Evolutionary conservation across 2,797 vertebrate genomes (phyloP).

Genomic region (Eleutherodactylus coqui): DNA sequence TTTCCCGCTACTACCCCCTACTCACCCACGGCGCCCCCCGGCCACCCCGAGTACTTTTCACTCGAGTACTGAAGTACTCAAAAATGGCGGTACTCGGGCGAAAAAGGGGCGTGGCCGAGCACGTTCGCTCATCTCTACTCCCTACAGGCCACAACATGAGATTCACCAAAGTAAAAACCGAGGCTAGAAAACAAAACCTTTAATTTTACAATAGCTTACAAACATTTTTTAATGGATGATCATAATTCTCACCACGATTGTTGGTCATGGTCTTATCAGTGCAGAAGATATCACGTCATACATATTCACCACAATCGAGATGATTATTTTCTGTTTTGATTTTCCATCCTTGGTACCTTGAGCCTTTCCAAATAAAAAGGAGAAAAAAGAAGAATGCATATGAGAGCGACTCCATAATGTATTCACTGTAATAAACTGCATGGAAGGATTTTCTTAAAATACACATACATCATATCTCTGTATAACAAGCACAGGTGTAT

Average conservation of each 20-base stretch:
- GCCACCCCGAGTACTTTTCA: no score
- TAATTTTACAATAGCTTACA: slow-evolving; percentile 56
- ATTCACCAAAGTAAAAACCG: not conserved
- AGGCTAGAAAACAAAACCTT: slow-evolving; percentile 39
- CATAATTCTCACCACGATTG: not conserved
- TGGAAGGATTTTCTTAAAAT: no score
- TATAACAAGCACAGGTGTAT: no score
- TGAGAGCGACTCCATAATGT: not conserved
- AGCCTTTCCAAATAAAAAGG: slow-evolving; percentile 76
- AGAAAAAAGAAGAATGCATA: rapidly evolving
- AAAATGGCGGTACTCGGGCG: no score
- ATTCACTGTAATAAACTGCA: not conserved
- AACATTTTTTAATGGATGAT: not conserved
- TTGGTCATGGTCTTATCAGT: not conserved
- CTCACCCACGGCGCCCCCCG: no score
- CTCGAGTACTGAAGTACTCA: no score
- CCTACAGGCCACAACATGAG: no score
- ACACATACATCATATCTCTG: no score
- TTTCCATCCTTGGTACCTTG: slow-evolving; percentile 93
- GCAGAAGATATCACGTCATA: slow-evolving; percentile 71
- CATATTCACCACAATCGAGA: slow-evolving; percentile 95
- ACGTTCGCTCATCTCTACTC: no score
- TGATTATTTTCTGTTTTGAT: slow-evolving; percentile 94
- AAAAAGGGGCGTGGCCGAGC: no score
- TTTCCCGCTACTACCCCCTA: no score